phyloP scores from a whole-genome alignment of 1,140 invertebrate species.

The Vanessa tameamea region DNA sequence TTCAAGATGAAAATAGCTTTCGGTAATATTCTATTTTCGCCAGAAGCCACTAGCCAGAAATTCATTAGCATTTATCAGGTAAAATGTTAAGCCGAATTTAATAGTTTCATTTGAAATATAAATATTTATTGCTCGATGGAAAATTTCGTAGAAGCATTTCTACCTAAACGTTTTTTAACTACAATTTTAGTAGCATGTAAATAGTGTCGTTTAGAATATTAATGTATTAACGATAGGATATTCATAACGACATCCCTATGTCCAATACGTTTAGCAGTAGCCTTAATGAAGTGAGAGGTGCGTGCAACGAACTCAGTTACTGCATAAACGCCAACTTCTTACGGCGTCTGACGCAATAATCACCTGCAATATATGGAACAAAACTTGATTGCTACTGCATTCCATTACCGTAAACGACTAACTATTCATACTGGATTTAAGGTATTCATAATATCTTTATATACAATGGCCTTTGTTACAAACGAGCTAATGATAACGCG shows the following conservation, averaged over 20 bases:
- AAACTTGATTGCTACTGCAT: conserved; percentile 62
- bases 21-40: too few relatives aligned
- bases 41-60: too few relatives aligned
- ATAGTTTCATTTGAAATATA: too few relatives aligned
- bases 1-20: too few relatives aligned
- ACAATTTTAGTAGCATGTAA: not conserved
- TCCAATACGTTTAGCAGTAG: conserved; percentile 29
- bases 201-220: not conserved
- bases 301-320: conserved; percentile 38
- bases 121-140: too few relatives aligned
- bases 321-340: conserved; percentile 43
- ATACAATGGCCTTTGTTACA: conserved; percentile 46
- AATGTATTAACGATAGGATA: not conserved
- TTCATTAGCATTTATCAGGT: too few relatives aligned
- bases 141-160: too few relatives aligned
- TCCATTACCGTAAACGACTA: conserved; percentile 51
- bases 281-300: conserved; percentile 59
- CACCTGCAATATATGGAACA: conserved; percentile 64
- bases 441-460: conserved; percentile 28
- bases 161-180: not conserved
- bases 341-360: conserved; percentile 61
- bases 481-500: conserved; percentile 34
- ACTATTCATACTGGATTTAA: conserved; percentile 34
- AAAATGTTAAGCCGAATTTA: too few relatives aligned
- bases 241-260: conserved; percentile 8